These are phyloP conservation scores for Bucco capensis DNA, from an alignment of 2,113 vertebrate species.

Conservation along the genomic window DNA sequence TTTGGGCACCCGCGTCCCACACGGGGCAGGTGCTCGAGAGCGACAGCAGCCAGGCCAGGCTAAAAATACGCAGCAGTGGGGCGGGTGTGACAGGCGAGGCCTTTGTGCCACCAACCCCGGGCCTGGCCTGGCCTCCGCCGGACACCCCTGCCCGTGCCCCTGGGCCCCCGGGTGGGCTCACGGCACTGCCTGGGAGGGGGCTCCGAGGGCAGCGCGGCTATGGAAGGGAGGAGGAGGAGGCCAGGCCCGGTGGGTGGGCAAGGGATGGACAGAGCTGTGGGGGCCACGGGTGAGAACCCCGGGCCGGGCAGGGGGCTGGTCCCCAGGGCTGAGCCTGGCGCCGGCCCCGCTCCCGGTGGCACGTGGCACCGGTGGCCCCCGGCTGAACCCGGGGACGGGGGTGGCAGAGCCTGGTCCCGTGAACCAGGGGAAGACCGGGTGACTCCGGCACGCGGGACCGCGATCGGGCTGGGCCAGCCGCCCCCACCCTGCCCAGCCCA, in stretches of 20 bases:
- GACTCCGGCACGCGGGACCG: not conserved
- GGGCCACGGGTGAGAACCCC: not conserved
- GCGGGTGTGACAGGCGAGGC: not conserved
- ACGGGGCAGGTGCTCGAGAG: constrained; percentile 26
- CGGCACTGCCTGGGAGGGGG: not conserved
- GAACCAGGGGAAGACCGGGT: not conserved
- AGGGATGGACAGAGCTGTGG: accelerated
- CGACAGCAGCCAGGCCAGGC: not conserved
- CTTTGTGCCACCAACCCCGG: constrained; percentile 1
- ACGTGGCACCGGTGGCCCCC: not conserved
- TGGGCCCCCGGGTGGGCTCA: not conserved
- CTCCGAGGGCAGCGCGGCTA: not conserved
- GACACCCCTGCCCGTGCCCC: not conserved
- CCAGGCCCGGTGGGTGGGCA: too few relatives aligned
- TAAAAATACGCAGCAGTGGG: constrained; percentile 18
- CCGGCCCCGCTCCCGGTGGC: not conserved
- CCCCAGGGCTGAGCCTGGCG: not conserved
- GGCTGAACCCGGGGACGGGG: not conserved
- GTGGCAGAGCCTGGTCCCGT: not conserved
- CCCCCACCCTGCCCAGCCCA: not conserved
- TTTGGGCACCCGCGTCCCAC: not conserved
- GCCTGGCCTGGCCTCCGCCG: not conserved
- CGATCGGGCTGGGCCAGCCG: too few relatives aligned
- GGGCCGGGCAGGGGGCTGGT: not conserved
- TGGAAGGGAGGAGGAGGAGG: not conserved